Evolutionary conservation across 1,140 invertebrate genomes (phyloP).

Genomic region (Lethrus apterus): DNA sequence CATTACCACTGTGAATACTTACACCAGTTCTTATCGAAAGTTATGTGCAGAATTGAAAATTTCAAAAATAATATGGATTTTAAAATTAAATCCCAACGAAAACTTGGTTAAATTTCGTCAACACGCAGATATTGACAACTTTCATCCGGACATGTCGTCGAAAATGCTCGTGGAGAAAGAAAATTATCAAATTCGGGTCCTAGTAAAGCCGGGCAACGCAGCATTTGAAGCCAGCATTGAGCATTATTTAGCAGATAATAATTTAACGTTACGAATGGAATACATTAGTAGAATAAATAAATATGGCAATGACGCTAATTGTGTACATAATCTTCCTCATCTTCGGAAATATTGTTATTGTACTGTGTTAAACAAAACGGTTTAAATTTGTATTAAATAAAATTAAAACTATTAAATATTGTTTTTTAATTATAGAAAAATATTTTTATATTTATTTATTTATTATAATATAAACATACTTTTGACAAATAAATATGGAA

Average conservation of each 20-base stretch:
- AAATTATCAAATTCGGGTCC: slow-evolving; percentile 71
- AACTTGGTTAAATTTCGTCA: slow-evolving; percentile 68
- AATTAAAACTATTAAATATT: too few relatives aligned
- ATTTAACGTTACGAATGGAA: slow-evolving; percentile 58
- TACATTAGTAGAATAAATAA: slow-evolving; percentile 84
- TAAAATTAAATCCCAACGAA: slow-evolving; percentile 58
- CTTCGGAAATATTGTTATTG: slow-evolving; percentile 72
- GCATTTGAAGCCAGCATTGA: slow-evolving; percentile 72
- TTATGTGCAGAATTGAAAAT: slow-evolving; percentile 57
- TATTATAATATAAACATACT: too few relatives aligned
- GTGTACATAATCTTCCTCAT: slow-evolving; percentile 62
- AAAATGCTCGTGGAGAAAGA: slow-evolving; percentile 51
- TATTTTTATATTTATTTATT: too few relatives aligned
- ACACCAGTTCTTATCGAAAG: slow-evolving; percentile 49
- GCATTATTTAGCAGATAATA: slow-evolving; percentile 48
- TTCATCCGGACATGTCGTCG: slow-evolving; percentile 66
- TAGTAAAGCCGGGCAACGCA: slow-evolving; percentile 63
- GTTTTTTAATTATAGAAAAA: too few relatives aligned
- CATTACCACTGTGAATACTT: slow-evolving; percentile 43
- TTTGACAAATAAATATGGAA: too few relatives aligned
- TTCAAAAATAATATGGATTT: slow-evolving; percentile 57
- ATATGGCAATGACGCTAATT: slow-evolving; percentile 70
- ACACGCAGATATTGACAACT: slow-evolving; percentile 73
- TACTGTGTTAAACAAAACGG: too few relatives aligned
- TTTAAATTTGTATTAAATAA: too few relatives aligned